Conservation (phyloP, 2,797 vertebrate genomes). For the Pantherophis alleghaniensis region DNA sequence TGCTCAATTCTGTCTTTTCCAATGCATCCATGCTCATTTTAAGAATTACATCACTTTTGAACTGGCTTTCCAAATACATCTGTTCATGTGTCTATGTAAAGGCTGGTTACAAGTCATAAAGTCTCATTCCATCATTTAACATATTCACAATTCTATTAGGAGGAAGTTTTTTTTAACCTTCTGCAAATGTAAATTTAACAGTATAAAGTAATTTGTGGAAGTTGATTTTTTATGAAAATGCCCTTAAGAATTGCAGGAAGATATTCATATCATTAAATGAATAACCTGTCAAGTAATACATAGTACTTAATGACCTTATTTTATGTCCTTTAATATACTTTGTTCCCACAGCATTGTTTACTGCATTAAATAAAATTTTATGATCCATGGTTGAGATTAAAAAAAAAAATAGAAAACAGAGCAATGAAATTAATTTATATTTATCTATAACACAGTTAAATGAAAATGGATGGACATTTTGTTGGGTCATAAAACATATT, state of each 20-base stretch:
- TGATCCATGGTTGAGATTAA: conserved; percentile 57
- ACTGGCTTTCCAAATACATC: not conserved
- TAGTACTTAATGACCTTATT: conserved; percentile 66
- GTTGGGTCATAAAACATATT: conserved; percentile 31
- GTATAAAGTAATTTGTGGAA: not conserved
- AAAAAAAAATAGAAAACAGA: conserved; percentile 39
- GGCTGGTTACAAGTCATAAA: not conserved
- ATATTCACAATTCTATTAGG: not conserved
- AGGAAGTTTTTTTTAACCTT: not conserved
- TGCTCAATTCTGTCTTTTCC: not conserved
- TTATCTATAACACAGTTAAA: conserved; percentile 16
- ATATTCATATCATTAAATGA: conserved; percentile 59
- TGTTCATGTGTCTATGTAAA: not conserved
- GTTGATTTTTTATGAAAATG: conserved; percentile 2
- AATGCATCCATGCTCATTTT: not conserved
- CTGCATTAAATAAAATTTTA: conserved; percentile 67
- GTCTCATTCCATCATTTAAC: not conserved
- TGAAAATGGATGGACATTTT: conserved; percentile 29
- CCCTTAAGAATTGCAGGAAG: conserved; percentile 54
- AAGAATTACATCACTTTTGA: not conserved
- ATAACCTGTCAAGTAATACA: conserved; percentile 43
- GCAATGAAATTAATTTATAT: conserved; percentile 41
- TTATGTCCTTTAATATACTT: conserved; percentile 65
- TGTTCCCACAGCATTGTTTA: conserved; percentile 65
- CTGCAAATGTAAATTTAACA: not conserved